A percentile compares a stretch with the other conserved stretches of the same genome.
Evolutionary conservation across 2,797 vertebrate species (phyloP).

Genomic region (Echeneis naucrates): DNA sequence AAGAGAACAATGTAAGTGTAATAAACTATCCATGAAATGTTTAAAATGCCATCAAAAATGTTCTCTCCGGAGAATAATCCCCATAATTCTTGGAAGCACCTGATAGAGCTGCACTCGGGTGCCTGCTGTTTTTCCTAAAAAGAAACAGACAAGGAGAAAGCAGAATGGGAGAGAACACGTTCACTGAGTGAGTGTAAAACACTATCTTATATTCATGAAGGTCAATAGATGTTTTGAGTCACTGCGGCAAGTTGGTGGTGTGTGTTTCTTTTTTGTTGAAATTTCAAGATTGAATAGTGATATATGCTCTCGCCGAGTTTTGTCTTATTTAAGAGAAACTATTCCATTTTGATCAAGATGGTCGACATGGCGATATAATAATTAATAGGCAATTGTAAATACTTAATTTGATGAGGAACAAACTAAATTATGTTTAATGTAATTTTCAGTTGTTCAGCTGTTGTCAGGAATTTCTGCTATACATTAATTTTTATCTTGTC

Average conservation of each 20-base stretch:
- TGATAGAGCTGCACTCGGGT: constrained; percentile 8
- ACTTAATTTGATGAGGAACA: neutral
- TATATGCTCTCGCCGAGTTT: neutral
- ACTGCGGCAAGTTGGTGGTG: neutral
- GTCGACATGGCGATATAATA: neutral
- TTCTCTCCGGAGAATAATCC: neutral
- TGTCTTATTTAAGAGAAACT: neutral
- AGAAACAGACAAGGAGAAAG: neutral
- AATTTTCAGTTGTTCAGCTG: neutral
- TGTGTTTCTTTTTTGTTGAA: neutral
- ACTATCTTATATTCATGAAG: neutral
- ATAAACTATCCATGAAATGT: neutral
- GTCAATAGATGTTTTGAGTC: constrained; percentile 12
- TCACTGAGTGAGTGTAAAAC: constrained; percentile 2
- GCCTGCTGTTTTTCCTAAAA: constrained; percentile 2
- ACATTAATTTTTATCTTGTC: neutral
- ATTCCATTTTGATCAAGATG: neutral
- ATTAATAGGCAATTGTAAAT: neutral
- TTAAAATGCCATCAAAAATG: neutral
- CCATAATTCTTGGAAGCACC: neutral
- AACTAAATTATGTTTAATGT: neutral
- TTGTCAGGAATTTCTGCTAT: too few species aligned
- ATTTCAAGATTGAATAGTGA: neutral
- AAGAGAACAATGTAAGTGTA: neutral
- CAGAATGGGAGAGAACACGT: constrained; percentile 1